Evolutionary conservation across 2,113 vertebrate genomes (phyloP).

Genomic region (Ameiurus melas): DNA sequence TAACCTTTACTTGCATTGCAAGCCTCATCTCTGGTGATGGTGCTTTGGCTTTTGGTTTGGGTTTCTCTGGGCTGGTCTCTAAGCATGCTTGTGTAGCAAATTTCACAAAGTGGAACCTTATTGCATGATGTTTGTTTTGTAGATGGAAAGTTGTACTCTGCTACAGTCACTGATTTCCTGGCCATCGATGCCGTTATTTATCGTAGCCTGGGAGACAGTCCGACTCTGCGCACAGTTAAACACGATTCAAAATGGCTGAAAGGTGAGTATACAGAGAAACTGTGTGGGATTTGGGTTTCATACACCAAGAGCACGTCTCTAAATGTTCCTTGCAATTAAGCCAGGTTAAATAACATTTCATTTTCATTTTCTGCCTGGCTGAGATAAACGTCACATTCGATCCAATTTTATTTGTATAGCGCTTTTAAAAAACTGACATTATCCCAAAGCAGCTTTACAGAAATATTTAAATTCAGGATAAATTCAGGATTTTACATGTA

Average conservation of each 20-base stretch:
- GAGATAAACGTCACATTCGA: background rate
- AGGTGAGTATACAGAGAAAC: slow-evolving; percentile 76
- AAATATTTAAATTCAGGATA: too few species aligned
- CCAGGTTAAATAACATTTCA: background rate
- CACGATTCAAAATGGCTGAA: slow-evolving; percentile 99
- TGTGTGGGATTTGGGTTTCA: background rate
- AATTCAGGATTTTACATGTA: too few species aligned
- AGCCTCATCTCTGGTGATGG: slow-evolving; percentile 13
- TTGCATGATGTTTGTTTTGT: slow-evolving; percentile 34
- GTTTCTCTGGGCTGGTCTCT: background rate
- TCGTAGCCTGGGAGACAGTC: slow-evolving; percentile 96
- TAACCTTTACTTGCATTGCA: slow-evolving; percentile 36
- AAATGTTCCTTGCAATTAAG: slow-evolving; percentile 47
- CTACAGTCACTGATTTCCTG: slow-evolving; percentile 98
- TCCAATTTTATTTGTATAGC: too few species aligned
- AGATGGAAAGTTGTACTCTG: slow-evolving; percentile 98
- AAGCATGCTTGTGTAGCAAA: background rate
- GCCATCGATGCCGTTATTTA: slow-evolving; percentile 99
- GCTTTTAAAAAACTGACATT: too few species aligned
- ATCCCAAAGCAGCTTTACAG: too few species aligned
- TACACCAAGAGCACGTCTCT: slow-evolving; percentile 41
- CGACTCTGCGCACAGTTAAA: slow-evolving; percentile 96
- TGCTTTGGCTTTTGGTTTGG: slow-evolving; percentile 42
- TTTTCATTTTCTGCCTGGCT: background rate
- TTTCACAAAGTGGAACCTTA: background rate